Base-by-base conservation (phyloP, 2,797 vertebrate species). In the Hyperoplus immaculatus region DNA sequence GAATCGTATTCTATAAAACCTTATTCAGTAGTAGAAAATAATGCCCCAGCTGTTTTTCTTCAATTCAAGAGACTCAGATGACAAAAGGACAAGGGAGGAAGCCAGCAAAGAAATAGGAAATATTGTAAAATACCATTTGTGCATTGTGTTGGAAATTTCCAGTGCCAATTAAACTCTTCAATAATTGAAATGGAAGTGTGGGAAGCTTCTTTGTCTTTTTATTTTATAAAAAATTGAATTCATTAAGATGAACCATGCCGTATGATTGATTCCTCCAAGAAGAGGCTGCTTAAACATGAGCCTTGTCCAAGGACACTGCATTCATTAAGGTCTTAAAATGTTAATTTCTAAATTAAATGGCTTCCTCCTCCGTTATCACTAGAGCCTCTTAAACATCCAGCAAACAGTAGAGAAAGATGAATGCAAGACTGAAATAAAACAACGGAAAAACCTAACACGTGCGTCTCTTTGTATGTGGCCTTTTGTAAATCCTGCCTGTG, bases 401-500 rank as follows among this genome's bases (percentile, higher is more conserved):
- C 39, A 56, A 21, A 8, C 38, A 54, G 15, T 5, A 10, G 6
- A 77, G 41, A 46, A 39, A 16, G 7, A 49, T 14, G 9, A 29
- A 67, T 4, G 14, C 4, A n/a, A 18, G 4, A 14, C 29, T 61
- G 13, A 43, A 51, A 75, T 12, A 45, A 62, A 29, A 39, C 11
- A 13, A 15, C 4, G 6, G 11, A 36, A 14, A 7, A 39, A 14
- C 29, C 39, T 42, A 54, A 59, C 42, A 45, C 50, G 51, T 9
- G n/a, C 3, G 39, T 71, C 15, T 69, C 54, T 63, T 69, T 72
- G 15, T 45, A 41, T 56, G 58, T 50, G 39, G 43, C 39, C 18
- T n/a, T 53, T 60, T 77, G 18, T 61, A 38, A 2, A 63, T 47
- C 45, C 9, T 43, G 57, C 10, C 54, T 54, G 78, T 46, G 42